Percentiles rank a stretch among this genome's conserved stretches.
These are phyloP conservation scores for Archegozetes longisetosus DNA, from an alignment of 1,140 invertebrate species.

Conservation along the genomic window DNA sequence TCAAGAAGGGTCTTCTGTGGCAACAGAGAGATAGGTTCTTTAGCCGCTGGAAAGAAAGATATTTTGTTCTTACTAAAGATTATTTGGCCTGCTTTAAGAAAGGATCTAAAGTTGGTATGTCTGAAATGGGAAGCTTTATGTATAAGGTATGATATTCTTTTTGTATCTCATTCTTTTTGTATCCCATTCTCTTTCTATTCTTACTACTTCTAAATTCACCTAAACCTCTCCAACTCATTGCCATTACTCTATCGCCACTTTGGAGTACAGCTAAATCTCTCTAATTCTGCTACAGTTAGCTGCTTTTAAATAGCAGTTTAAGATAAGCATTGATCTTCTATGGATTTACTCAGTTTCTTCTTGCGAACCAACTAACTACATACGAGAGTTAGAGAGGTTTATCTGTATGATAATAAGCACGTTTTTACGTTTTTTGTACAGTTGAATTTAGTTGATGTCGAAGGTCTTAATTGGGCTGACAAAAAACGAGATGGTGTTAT, in stretches of 20 bases:
- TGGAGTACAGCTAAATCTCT: too few relatives aligned
- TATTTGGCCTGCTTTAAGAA: constrained; percentile 51
- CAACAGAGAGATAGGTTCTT: constrained; percentile 39
- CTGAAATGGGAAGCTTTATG: constrained; percentile 51
- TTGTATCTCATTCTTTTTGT: too few relatives aligned
- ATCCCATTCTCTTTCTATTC: too few relatives aligned
- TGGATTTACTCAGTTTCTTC: too few relatives aligned
- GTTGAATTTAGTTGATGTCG: constrained; percentile 46
- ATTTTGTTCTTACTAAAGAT: constrained; percentile 47
- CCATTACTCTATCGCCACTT: too few relatives aligned
- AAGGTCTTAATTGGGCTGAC: constrained; percentile 45
- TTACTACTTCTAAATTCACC: too few relatives aligned
- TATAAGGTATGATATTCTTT: constrained; percentile 38
- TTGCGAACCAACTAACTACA: too few relatives aligned
- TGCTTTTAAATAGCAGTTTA: too few relatives aligned
- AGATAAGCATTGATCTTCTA: too few relatives aligned
- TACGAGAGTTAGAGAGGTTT: too few relatives aligned
- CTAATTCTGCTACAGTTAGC: too few relatives aligned
- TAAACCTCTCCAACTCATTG: too few relatives aligned
- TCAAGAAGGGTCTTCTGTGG: constrained; percentile 46
- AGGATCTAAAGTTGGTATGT: constrained; percentile 40
- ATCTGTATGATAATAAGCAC: neutral
- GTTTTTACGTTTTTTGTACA: constrained; percentile 23
- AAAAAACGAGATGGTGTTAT: constrained; percentile 38
- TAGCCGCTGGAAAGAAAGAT: constrained; percentile 50